phyloP scores from a whole-genome alignment of 2,113 vertebrate genomes.

The Turnix velox region DNA sequence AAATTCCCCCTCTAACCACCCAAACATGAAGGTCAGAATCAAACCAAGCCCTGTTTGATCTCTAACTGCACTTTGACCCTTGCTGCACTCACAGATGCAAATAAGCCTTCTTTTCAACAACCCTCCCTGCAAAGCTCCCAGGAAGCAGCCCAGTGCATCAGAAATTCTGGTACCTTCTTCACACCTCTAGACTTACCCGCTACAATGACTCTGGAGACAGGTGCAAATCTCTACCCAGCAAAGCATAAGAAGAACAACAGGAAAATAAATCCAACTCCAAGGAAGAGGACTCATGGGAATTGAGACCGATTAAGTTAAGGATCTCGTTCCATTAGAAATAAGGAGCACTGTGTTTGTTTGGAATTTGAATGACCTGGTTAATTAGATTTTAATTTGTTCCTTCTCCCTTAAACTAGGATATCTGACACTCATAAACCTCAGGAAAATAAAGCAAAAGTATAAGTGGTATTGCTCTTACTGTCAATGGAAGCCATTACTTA shows the following conservation, averaged over 20 bases:
- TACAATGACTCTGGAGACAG: not conserved
- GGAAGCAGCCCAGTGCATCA: not conserved
- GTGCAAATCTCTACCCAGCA: constrained; percentile 61
- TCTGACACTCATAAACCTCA: constrained; percentile 14
- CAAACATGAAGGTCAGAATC: not conserved
- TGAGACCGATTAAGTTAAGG: constrained; percentile 34
- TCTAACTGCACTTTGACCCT: no score
- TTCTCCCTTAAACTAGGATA: constrained; percentile 24
- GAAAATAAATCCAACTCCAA: constrained; percentile 52
- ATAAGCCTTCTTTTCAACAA: not conserved
- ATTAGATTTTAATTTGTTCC: constrained; percentile 63
- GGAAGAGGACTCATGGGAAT: constrained; percentile 31
- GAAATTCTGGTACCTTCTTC: constrained; percentile 1
- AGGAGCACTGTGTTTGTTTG: constrained; percentile 27
- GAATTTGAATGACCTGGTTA: constrained; percentile 64
- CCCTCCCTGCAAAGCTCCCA: not conserved
- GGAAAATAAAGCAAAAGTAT: not conserved
- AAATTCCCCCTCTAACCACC: not conserved
- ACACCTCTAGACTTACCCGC: constrained; percentile 40
- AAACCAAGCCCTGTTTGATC: not conserved
- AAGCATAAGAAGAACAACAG: constrained; percentile 15
- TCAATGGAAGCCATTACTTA: not conserved
- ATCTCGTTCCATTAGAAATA: constrained; percentile 58
- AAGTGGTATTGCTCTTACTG: not conserved
- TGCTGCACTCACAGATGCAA: not conserved